Conservation (phyloP, 2,888 invertebrate genomes). For the Copidosoma aretas region DNA sequence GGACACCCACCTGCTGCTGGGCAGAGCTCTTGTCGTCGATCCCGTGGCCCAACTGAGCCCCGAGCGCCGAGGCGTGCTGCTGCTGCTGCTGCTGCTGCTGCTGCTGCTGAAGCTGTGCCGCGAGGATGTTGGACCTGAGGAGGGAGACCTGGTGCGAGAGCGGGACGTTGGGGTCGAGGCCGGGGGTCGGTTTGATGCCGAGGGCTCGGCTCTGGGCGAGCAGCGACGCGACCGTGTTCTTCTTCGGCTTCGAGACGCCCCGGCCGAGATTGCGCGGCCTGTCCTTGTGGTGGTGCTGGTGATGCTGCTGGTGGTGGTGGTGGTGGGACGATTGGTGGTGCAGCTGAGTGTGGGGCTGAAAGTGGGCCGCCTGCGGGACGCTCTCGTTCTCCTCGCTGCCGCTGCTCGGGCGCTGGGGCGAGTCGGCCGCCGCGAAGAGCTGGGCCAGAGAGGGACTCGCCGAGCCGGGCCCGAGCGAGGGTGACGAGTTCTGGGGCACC, state of each 20-base stretch:
- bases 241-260: constrained; percentile 89
- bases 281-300: constrained; percentile 68
- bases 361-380: constrained; percentile 34
- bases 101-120: constrained; percentile 67
- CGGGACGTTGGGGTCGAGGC: constrained; percentile 66
- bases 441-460: constrained; percentile 61
- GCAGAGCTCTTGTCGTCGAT: constrained; percentile 57
- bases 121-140: constrained; percentile 69
- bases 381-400: constrained; percentile 71
- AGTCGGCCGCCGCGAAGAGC: constrained; percentile 68
- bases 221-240: constrained; percentile 88
- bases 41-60: constrained; percentile 44
- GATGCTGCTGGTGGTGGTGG: background rate
- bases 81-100: constrained; percentile 54
- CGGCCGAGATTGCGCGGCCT: constrained; percentile 84
- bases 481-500: constrained; percentile 66
- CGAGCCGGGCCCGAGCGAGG: constrained; percentile 55
- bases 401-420: constrained; percentile 68
- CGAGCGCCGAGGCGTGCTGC: background rate
- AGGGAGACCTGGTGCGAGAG: constrained; percentile 68
- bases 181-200: constrained; percentile 76
- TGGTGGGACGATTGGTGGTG: background rate
- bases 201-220: constrained; percentile 86
- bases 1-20: constrained; percentile 45
- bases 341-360: constrained; percentile 58